Conservation (phyloP, 2,113 vertebrate genomes). For the Eurystomus gularis region DNA sequence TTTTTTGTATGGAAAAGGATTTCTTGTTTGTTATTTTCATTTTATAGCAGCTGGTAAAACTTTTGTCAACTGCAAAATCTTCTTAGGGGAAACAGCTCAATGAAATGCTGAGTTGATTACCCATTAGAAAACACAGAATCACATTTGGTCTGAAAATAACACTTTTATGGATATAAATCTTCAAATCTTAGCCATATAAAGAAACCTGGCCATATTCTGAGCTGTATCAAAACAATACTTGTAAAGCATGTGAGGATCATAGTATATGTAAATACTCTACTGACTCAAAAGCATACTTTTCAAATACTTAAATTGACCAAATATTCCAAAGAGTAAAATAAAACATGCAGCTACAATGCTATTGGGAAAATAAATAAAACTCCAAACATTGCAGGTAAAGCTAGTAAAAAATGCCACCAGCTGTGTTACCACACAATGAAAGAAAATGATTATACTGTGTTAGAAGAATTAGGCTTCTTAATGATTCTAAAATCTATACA, state of each 20-base stretch:
- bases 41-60: background rate
- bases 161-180: background rate
- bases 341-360: background rate
- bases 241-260: background rate
- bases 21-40: background rate
- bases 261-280: background rate
- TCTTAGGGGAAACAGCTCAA: background rate
- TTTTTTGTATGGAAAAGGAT: background rate
- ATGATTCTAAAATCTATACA: slow-evolving; percentile 51
- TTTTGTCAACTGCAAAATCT: background rate
- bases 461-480: slow-evolving; percentile 40
- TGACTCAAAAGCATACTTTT: background rate
- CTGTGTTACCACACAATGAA: background rate
- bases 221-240: background rate
- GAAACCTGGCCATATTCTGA: background rate
- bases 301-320: background rate
- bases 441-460: slow-evolving; percentile 5
- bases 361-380: background rate
- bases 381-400: background rate
- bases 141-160: background rate
- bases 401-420: background rate
- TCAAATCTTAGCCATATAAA: background rate
- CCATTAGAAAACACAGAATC: background rate
- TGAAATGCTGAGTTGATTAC: background rate
- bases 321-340: background rate